Base-by-base conservation (phyloP, 2,888 invertebrate species). In the Dermolepida albohirtum region DNA sequence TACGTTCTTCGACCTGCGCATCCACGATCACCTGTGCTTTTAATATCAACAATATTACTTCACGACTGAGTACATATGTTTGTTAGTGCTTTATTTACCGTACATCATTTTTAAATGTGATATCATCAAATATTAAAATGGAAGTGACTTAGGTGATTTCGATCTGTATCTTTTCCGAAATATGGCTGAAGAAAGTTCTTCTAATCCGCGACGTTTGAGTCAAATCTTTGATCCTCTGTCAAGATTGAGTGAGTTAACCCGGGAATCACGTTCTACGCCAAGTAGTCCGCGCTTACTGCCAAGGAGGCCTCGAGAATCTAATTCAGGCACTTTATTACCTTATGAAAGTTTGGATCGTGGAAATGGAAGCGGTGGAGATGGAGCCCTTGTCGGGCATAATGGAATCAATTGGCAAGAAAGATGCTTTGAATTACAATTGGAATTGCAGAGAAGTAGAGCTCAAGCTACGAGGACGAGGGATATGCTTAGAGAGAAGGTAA, bases 401-500 rank as follows among this genome's bases (percentile, higher is more conserved):
- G 47, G 88, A 5, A 68, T 93, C 78, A 93, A 94, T 84, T 96
- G 95, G 96, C 94, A 95, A 84, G 94, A 95, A 83, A 87, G 94
- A 66, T 96, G 95, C 79, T 83, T 94, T 77, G 92, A 94, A 80
- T 84, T 96, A 75, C 95, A 96, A 83, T 84, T 93, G 77, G 95
- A 96, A 81, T 84, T 96, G 75, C 94, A 95, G 79, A 87, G 94
- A 72, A 95, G 93, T 79, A 89, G 94, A 77, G 90, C 92, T 76
- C 95, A 96, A 84, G 94, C 95, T 1, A 92, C 93, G 70, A 89
- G 93, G 78, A 94, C 95, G 64, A 87, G 95, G 55, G 93, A 95
- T 79, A 92, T 95, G 89, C 89, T 96, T 69, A 87, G 94, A 80
- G 94, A 95, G 86, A 96, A 96, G 94, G 96, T 96, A 80, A 84